phyloP scores from a whole-genome alignment of 2,113 vertebrate genomes.

The Aegotheles bennettii region DNA sequence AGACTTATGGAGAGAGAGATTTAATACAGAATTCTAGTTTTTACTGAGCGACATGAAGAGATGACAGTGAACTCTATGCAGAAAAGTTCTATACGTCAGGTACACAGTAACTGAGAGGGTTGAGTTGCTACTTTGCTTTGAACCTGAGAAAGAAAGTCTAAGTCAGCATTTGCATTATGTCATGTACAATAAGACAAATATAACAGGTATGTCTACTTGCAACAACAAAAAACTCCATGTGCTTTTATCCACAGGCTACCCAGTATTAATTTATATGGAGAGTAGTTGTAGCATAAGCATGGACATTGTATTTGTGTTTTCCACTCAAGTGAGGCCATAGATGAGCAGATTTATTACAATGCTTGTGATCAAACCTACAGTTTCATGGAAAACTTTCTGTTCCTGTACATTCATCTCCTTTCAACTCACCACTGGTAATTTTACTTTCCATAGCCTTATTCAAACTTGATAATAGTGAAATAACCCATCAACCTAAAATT shows the following conservation, averaged over 20 bases:
- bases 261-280: not conserved
- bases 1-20: not conserved
- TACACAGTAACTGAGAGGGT: not conserved
- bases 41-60: not conserved
- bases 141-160: not conserved
- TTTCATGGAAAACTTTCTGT: not conserved
- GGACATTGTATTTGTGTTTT: not conserved
- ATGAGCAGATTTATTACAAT: not conserved
- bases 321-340: not conserved
- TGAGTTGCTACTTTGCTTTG: not conserved
- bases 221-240: not conserved
- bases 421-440: not conserved
- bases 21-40: not conserved
- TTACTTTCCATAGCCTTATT: not conserved
- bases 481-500: not conserved
- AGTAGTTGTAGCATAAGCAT: not conserved
- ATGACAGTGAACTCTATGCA: not conserved
- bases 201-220: rapidly evolving
- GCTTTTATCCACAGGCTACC: not conserved
- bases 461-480: not conserved
- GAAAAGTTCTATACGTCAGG: not conserved
- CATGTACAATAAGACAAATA: not conserved
- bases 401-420: not conserved
- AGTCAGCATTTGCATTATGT: not conserved
- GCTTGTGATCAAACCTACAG: not conserved